Conservation (phyloP, 2,797 vertebrate species). For the Microchirus variegatus region DNA sequence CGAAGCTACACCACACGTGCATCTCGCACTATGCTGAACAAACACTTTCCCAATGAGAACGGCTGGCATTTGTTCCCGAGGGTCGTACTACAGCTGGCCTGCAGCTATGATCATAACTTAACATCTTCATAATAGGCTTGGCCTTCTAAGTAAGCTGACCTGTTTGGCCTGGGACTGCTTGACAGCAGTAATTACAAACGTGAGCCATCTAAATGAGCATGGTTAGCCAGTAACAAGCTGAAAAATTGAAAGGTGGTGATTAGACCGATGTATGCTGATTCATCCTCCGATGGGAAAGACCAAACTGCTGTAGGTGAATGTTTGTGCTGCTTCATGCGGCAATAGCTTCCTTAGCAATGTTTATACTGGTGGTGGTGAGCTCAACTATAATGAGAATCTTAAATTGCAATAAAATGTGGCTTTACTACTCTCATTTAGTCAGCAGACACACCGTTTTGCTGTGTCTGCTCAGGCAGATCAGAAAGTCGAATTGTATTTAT, state of each 20-base stretch:
- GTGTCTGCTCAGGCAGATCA: constrained; percentile 34
- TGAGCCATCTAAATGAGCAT: constrained; percentile 71
- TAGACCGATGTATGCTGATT: constrained; percentile 66
- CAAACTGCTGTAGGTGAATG: constrained; percentile 64
- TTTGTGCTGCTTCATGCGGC: constrained; percentile 51
- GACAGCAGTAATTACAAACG: constrained; percentile 74
- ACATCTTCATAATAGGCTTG: constrained; percentile 63
- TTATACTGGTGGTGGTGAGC: constrained; percentile 39
- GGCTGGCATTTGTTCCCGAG: constrained; percentile 59
- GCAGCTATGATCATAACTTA: constrained; percentile 78
- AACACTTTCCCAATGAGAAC: constrained; percentile 65
- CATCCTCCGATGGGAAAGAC: constrained; percentile 54
- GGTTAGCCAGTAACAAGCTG: constrained; percentile 74
- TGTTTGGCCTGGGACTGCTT: constrained; percentile 68
- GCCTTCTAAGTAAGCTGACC: constrained; percentile 71
- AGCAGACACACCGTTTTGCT: constrained; percentile 12
- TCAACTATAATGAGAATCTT: constrained; percentile 43
- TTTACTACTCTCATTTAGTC: constrained; percentile 47
- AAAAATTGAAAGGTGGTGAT: constrained; percentile 75
- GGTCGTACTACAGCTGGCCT: constrained; percentile 73
- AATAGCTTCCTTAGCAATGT: constrained; percentile 56
- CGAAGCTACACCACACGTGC: constrained; percentile 33
- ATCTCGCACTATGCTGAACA: constrained; percentile 61
- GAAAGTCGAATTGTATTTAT: constrained; percentile 51
- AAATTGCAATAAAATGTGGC: constrained; percentile 55